These are phyloP conservation scores for Chiloscyllium punctatum DNA, from an alignment of 2,797 vertebrate species.

Conservation along the genomic window DNA sequence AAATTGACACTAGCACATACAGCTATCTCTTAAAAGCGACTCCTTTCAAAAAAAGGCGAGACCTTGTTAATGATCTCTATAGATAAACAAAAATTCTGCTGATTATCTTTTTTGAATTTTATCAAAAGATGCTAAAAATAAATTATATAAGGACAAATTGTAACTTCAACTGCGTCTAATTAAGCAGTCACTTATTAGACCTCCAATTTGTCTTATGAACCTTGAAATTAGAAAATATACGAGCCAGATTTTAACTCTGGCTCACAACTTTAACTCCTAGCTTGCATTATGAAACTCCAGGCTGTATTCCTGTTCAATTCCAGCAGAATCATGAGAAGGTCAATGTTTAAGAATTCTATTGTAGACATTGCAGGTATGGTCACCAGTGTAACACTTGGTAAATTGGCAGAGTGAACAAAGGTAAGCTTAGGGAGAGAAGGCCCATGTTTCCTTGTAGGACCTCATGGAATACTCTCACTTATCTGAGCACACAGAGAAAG, in stretches of 20 bases:
- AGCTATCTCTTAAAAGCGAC: background rate
- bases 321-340: background rate
- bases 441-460: background rate
- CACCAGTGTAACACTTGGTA: background rate
- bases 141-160: background rate
- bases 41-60: constrained; percentile 14
- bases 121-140: background rate
- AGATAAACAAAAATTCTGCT: background rate
- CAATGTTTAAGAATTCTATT: background rate
- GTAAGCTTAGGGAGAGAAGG: background rate
- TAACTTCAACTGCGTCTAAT: background rate
- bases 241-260: background rate
- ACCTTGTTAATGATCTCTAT: background rate
- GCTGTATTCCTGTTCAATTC: background rate
- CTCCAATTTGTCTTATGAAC: background rate
- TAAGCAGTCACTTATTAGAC: background rate
- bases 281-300: background rate
- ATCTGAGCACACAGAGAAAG: background rate
- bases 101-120: constrained; percentile 13
- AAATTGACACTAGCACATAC: background rate
- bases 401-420: background rate
- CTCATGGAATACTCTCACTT: background rate
- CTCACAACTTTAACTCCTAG: background rate
- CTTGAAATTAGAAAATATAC: background rate
- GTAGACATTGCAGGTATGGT: background rate